Conservation (phyloP, 1,140 invertebrate species). For the Leptopilina boulardi region DNA sequence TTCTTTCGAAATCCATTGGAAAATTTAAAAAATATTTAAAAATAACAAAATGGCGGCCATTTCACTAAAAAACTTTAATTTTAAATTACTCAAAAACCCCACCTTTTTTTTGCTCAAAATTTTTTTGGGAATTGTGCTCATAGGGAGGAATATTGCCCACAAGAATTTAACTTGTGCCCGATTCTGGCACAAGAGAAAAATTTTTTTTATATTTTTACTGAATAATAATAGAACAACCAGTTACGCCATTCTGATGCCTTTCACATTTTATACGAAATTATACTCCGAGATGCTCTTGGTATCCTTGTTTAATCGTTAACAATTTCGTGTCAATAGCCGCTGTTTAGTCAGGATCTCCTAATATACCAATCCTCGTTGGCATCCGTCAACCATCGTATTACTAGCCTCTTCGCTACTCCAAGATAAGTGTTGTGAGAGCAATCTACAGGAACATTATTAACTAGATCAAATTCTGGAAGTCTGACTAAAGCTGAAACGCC, state of each 20-base stretch:
- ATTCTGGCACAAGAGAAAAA: no score
- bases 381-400: background rate
- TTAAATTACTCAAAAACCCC: no score
- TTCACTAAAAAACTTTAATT: no score
- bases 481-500: constrained; percentile 33
- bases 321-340: constrained; percentile 33
- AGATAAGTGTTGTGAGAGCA: constrained; percentile 32
- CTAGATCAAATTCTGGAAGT: constrained; percentile 22
- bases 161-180: no score
- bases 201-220: no score
- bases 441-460: constrained; percentile 21
- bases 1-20: no score
- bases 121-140: no score
- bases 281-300: constrained; percentile 10
- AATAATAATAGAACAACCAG: constrained; percentile 37
- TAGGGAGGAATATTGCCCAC: no score
- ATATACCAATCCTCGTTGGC: constrained; percentile 27
- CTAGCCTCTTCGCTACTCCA: background rate
- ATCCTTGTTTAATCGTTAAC: constrained; percentile 35
- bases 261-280: constrained; percentile 19
- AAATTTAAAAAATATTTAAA: no score
- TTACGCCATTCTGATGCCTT: no score
- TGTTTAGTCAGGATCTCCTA: background rate
- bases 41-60: no score
- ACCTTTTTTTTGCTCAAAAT: no score